These are phyloP conservation scores for cat (Felis catus) DNA, from an alignment of 2,113 vertebrate genomes.

Conservation along the genomic window DNA sequence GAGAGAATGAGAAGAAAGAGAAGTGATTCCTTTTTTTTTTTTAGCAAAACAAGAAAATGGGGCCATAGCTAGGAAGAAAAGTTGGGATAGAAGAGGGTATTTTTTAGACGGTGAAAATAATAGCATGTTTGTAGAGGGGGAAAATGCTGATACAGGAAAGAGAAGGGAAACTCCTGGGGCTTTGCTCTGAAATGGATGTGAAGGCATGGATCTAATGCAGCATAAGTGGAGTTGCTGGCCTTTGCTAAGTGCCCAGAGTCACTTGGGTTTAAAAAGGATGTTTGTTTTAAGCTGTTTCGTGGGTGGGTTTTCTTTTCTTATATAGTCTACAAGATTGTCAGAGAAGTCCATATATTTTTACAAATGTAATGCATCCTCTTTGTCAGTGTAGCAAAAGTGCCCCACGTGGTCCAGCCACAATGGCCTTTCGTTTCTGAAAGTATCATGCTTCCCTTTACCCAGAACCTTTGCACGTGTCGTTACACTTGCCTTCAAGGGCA, in stretches of 20 bases:
- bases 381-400: background rate
- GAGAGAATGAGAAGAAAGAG: background rate
- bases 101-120: background rate
- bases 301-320: background rate
- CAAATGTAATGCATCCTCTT: background rate
- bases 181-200: background rate
- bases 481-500: background rate
- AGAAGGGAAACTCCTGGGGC: background rate
- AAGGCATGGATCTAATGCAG: background rate
- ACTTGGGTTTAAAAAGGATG: background rate
- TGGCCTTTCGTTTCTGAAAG: background rate
- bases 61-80: background rate
- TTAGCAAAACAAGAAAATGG: background rate
- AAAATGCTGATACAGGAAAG: background rate
- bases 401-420: background rate
- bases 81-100: background rate
- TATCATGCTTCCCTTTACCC: background rate
- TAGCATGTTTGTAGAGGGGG: background rate
- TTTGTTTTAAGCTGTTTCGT: background rate
- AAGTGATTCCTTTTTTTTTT: background rate
- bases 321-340: background rate
- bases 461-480: background rate
- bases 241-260: background rate
- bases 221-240: background rate
- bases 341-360: background rate